Conservation (phyloP, 1,140 invertebrate genomes). For the Berghia stephanieae region DNA sequence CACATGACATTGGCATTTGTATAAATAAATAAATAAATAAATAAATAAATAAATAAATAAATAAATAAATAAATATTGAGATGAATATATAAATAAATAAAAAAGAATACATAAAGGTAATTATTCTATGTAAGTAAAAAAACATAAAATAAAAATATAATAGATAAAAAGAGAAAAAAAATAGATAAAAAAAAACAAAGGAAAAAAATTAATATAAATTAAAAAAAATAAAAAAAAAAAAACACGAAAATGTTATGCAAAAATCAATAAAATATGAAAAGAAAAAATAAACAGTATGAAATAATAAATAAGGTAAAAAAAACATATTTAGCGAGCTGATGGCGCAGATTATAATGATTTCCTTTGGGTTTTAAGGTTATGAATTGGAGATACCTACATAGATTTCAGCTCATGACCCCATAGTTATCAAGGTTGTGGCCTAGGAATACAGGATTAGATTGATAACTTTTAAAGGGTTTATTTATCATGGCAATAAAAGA, state of each 20-base stretch:
- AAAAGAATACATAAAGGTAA: neutral
- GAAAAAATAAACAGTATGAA: neutral
- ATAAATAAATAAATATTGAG: neutral
- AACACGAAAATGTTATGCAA: neutral
- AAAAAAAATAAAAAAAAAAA: neutral
- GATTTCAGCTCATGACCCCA: neutral
- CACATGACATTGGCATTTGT: neutral
- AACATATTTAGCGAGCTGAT: neutral
- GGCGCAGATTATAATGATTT: neutral
- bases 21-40: neutral
- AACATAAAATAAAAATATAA: neutral
- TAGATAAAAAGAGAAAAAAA: constrained; percentile 13
- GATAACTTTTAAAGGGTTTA: too few relatives aligned
- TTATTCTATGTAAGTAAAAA: neutral
- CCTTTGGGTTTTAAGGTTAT: neutral
- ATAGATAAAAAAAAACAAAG: neutral
- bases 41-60: neutral
- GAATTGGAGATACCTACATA: neutral
- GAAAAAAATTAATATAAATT: neutral
- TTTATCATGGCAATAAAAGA: too few relatives aligned
- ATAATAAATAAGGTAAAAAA: neutral
- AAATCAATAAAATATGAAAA: neutral
- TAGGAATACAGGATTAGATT: too few relatives aligned
- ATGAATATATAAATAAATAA: neutral
- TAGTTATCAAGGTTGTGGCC: too few relatives aligned